phyloP scores from a whole-genome alignment of 2,113 vertebrate species.

The Psophia crepitans region DNA sequence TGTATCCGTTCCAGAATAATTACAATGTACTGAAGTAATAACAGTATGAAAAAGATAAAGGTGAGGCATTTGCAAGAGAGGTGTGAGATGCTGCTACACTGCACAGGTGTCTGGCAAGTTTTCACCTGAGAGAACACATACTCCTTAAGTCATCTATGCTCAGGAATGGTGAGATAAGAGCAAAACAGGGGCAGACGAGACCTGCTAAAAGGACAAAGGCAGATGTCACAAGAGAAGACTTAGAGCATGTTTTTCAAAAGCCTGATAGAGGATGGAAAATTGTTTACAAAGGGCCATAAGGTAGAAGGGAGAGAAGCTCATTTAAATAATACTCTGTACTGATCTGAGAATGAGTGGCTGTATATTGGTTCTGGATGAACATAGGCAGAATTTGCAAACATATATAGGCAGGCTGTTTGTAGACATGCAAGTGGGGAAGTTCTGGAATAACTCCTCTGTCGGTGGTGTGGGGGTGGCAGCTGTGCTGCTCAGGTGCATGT shows the following conservation, averaged over 20 bases:
- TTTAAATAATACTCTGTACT: neutral
- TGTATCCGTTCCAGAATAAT: neutral
- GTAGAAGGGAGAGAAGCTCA: neutral
- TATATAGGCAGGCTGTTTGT: neutral
- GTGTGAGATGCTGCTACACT: neutral
- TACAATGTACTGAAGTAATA: neutral
- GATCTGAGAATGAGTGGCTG: neutral
- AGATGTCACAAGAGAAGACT: neutral
- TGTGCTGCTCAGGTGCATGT: neutral
- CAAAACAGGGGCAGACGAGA: neutral
- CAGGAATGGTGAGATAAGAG: neutral
- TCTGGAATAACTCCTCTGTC: neutral
- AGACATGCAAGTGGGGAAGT: neutral
- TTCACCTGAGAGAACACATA: neutral
- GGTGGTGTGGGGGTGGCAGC: accelerated
- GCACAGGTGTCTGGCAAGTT: neutral
- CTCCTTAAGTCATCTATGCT: neutral
- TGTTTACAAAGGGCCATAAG: neutral
- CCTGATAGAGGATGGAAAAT: neutral
- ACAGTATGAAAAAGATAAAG: neutral
- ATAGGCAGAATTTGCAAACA: neutral
- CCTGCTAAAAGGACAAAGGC: neutral
- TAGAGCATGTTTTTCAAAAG: neutral
- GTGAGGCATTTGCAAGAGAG: neutral
- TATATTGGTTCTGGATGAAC: neutral